These are phyloP conservation scores for Dascillus cervinus DNA, from an alignment of 2,888 invertebrate genomes.

Conservation along the genomic window DNA sequence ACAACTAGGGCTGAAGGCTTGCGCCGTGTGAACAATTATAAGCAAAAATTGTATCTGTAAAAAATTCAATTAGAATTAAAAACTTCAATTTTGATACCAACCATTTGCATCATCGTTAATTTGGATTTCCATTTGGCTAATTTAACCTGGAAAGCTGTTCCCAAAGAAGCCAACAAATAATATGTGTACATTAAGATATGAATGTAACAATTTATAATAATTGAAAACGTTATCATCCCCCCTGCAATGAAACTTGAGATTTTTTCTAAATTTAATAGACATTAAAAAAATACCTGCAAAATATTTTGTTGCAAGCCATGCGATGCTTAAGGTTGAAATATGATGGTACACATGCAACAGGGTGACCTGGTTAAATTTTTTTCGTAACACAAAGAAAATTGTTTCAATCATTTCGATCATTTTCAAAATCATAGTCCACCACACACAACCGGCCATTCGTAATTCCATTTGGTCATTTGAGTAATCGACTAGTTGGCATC, in stretches of 20 bases:
- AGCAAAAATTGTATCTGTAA: background rate
- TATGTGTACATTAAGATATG: slow-evolving; percentile 72
- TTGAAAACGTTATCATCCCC: slow-evolving; percentile 56
- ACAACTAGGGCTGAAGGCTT: background rate
- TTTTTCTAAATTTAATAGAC: too few relatives aligned
- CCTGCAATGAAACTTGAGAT: slow-evolving; percentile 52
- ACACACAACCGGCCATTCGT: slow-evolving; percentile 45
- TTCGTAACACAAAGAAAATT: slow-evolving; percentile 61
- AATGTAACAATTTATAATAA: slow-evolving; percentile 58
- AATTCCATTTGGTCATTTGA: slow-evolving; percentile 53
- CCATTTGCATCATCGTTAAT: slow-evolving; percentile 58
- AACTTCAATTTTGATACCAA: too few relatives aligned
- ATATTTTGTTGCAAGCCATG: slow-evolving; percentile 56
- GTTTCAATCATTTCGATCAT: slow-evolving; percentile 62
- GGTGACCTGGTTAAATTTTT: slow-evolving; percentile 63
- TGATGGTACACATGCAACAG: slow-evolving; percentile 71
- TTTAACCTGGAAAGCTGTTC: slow-evolving; percentile 47
- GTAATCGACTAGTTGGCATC: slow-evolving; percentile 66
- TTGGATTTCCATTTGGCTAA: slow-evolving; percentile 53
- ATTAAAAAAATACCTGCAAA: slow-evolving; percentile 51
- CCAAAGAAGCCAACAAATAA: slow-evolving; percentile 59
- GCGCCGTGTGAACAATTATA: too few relatives aligned
- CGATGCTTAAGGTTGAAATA: slow-evolving; percentile 49
- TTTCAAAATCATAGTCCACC: slow-evolving; percentile 60
- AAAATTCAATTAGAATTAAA: too few relatives aligned